Percentiles rank a stretch among this genome's conserved stretches.
Evolutionary conservation across 2,113 vertebrate genomes (phyloP).

Genomic region (Camelus dromedarius): DNA sequence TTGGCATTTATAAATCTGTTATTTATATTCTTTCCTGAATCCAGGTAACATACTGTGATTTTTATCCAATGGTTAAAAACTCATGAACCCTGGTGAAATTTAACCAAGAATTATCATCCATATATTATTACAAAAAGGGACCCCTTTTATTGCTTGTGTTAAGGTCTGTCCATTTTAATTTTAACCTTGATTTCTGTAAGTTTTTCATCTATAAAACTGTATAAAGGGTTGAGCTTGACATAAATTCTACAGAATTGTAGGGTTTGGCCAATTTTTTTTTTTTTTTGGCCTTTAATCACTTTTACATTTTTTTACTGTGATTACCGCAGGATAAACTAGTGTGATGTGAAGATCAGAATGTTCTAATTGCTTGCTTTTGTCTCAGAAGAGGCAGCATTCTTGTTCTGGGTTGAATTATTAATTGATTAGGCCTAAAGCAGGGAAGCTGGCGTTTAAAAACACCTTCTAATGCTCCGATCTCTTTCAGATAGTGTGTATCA

Average conservation of each 20-base stretch:
- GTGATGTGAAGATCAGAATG: neutral
- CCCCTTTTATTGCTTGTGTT: constrained; percentile 35
- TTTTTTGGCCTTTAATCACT: constrained; percentile 41
- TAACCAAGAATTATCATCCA: constrained; percentile 63
- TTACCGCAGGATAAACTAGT: constrained; percentile 23
- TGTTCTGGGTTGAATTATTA: neutral
- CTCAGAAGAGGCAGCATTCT: neutral
- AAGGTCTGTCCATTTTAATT: constrained; percentile 59
- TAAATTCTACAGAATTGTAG: constrained; percentile 54
- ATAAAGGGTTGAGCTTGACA: constrained; percentile 45
- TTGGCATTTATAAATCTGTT: constrained; percentile 80
- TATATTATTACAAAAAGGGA: constrained; percentile 30
- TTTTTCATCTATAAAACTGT: constrained; percentile 55
- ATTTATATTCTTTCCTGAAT: constrained; percentile 74
- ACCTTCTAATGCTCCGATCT: neutral
- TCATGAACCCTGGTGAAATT: constrained; percentile 80
- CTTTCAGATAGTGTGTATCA: neutral
- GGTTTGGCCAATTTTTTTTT: neutral
- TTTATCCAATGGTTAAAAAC: constrained; percentile 76
- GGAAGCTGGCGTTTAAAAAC: neutral
- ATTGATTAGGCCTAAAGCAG: neutral
- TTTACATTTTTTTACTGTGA: constrained; percentile 45
- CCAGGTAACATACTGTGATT: constrained; percentile 72
- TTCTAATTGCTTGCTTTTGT: neutral
- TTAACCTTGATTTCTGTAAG: constrained; percentile 58